These are phyloP conservation scores for Oxyteleia sp. DNA, from an alignment of 2,888 invertebrate genomes.

Conservation along the genomic window DNA sequence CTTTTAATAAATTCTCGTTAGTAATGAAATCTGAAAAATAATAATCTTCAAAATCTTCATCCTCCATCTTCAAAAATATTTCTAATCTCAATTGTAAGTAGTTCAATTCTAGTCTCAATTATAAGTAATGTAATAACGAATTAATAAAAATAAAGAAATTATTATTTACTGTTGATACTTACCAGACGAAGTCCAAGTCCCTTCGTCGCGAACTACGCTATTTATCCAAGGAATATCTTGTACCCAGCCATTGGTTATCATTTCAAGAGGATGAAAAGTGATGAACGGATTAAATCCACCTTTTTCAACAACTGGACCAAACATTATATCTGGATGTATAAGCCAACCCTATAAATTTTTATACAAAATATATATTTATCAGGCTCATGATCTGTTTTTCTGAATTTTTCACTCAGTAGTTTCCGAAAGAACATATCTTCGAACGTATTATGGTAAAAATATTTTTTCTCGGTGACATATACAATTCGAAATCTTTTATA, in stretches of 20 bases:
- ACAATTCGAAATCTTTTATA: too few species aligned
- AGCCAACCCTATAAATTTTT: slow-evolving; percentile 88
- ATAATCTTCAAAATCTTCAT: too few species aligned
- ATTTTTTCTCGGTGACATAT: too few species aligned
- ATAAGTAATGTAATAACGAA: too few species aligned
- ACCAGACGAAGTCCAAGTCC: slow-evolving; percentile 92
- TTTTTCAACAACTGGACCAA: slow-evolving; percentile 91
- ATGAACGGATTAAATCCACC: slow-evolving; percentile 90
- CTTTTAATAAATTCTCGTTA: slow-evolving; percentile 87
- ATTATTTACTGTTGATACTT: too few species aligned
- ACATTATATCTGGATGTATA: slow-evolving; percentile 91
- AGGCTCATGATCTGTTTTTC: neutral
- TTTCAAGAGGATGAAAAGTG: slow-evolving; percentile 90
- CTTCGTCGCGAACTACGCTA: slow-evolving; percentile 90
- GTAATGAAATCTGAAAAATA: slow-evolving; percentile 82
- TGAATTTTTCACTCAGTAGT: too few species aligned
- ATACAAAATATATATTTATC: neutral
- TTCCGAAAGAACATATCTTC: too few species aligned
- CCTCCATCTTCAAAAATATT: too few species aligned
- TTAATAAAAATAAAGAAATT: too few species aligned
- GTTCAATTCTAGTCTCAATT: neutral
- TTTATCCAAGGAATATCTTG: slow-evolving; percentile 91
- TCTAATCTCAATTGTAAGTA: too few species aligned
- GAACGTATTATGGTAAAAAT: too few species aligned
- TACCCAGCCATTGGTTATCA: slow-evolving; percentile 89